A percentile compares a stretch with the other conserved stretches of the same genome.
Conservation (phyloP, 2,113 vertebrate species). For the Mus musculus region GRCm39 chr14:51021001-51021500, state of each 20-base stretch:
- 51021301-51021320: not conserved
- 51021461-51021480: not conserved
- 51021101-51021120: not conserved
- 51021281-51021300: not conserved
- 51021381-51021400: not conserved
- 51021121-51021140: not conserved
- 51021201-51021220: not conserved
- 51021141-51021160: not conserved
- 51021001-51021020: not conserved
- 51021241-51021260: not conserved
- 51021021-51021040: not conserved
- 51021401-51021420: not conserved
- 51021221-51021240: not conserved
- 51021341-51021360: not conserved
- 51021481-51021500: not conserved
- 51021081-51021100: not conserved
- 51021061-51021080: not conserved
- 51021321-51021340: not conserved
- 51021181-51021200: not conserved
- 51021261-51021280: not conserved
- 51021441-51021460: slow-evolving; percentile 3
- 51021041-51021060: not conserved
- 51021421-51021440: not conserved
- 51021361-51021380: not conserved
- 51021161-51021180: not conserved